Percentiles rank a stretch among this genome's conserved stretches.
These are phyloP conservation scores for Drosophila helvetica DNA, from an alignment of 2,888 invertebrate genomes.

Conservation along the genomic window DNA sequence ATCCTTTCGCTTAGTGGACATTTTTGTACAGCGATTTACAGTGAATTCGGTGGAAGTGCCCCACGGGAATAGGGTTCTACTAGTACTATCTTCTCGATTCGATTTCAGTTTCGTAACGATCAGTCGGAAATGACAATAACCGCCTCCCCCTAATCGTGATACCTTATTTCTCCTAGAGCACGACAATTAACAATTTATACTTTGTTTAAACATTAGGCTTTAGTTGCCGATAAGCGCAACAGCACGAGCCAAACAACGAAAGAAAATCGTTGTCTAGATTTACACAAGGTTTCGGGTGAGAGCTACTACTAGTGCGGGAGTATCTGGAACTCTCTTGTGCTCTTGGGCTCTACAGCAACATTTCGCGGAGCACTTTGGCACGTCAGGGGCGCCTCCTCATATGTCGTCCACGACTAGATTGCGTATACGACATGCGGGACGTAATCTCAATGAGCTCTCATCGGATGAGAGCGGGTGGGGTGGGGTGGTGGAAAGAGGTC, in stretches of 20 bases:
- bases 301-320: not conserved
- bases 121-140: not conserved
- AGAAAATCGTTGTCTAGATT: slow-evolving; percentile 53
- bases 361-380: slow-evolving; percentile 1
- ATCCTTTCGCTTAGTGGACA: not conserved
- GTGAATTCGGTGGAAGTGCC: too few relatives aligned
- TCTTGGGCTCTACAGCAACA: not conserved
- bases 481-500: slow-evolving; percentile 2
- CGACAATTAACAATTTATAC: slow-evolving; percentile 33
- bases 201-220: slow-evolving; percentile 36
- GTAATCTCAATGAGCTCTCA: slow-evolving; percentile 5
- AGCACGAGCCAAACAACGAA: not conserved
- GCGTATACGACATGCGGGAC: slow-evolving; percentile 32
- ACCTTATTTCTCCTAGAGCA: not conserved
- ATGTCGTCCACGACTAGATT: slow-evolving; percentile 11
- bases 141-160: not conserved
- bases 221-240: slow-evolving; percentile 62
- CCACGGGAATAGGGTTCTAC: too few relatives aligned
- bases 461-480: not conserved
- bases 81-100: too few relatives aligned
- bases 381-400: slow-evolving; percentile 30
- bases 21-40: too few relatives aligned
- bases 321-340: too few relatives aligned
- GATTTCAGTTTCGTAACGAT: too few relatives aligned
- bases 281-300: slow-evolving; percentile 47